phyloP scores from a whole-genome alignment of 2,113 vertebrate genomes.

The Paratilapia polleni region DNA sequence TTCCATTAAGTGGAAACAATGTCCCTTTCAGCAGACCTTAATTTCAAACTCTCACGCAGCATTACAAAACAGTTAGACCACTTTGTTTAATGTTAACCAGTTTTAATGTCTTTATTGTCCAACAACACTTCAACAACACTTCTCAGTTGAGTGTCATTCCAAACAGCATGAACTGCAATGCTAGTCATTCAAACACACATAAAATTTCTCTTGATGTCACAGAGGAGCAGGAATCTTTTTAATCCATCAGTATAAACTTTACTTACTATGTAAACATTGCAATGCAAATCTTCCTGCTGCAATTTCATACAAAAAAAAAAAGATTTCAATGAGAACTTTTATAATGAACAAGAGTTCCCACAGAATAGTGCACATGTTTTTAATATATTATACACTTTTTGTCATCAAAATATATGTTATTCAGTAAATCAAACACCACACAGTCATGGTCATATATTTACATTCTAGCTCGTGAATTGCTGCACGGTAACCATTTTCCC shows the following conservation, averaged over 20 bases:
- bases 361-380: background rate
- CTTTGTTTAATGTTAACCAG: background rate
- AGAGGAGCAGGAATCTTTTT: background rate
- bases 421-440: conserved; percentile 36
- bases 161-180: background rate
- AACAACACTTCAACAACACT: background rate
- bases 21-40: background rate
- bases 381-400: background rate
- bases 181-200: background rate
- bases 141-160: background rate
- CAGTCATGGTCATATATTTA: conserved; percentile 44
- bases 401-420: conserved; percentile 47
- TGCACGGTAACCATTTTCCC: background rate
- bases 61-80: background rate
- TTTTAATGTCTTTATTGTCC: background rate
- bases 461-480: conserved; percentile 21
- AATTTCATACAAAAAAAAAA: background rate
- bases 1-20: background rate
- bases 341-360: conserved; percentile 9
- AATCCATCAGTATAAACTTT: background rate
- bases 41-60: background rate
- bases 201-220: background rate
- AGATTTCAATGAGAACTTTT: conserved; percentile 12
- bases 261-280: background rate
- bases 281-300: background rate